phyloP scores from a whole-genome alignment of 2,113 vertebrate species.

The Todiramphus chloris region DNA sequence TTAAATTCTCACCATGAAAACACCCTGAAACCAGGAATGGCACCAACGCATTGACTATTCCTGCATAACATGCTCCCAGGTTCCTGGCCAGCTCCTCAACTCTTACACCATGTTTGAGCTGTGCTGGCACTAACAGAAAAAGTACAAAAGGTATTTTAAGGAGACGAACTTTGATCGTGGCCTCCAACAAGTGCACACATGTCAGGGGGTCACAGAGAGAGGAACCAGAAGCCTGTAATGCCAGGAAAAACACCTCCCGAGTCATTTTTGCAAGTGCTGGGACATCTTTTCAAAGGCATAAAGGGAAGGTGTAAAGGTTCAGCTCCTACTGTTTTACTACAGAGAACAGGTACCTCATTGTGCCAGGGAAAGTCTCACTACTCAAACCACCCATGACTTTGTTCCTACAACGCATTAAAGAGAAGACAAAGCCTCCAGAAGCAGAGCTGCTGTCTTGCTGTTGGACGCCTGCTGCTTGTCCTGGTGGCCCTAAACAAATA shows the following conservation, averaged over 20 bases:
- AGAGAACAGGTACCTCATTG: neutral
- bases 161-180: neutral
- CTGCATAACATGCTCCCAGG: neutral
- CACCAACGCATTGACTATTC: neutral
- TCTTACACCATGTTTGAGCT: neutral
- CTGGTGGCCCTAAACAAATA: neutral
- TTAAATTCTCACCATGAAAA: neutral
- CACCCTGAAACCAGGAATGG: neutral
- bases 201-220: neutral
- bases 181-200: neutral
- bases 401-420: neutral
- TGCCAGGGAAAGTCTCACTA: neutral
- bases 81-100: neutral
- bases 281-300: accelerated
- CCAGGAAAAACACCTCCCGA: neutral
- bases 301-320: neutral
- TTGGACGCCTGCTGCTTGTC: neutral
- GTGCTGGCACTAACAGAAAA: neutral
- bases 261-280: neutral
- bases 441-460: neutral
- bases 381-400: neutral
- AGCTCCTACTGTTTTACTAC: neutral
- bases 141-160: neutral
- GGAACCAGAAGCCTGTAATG: neutral
- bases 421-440: neutral